Base-by-base conservation (phyloP, 2,113 vertebrate species). In the Theristicus caerulescens region DNA sequence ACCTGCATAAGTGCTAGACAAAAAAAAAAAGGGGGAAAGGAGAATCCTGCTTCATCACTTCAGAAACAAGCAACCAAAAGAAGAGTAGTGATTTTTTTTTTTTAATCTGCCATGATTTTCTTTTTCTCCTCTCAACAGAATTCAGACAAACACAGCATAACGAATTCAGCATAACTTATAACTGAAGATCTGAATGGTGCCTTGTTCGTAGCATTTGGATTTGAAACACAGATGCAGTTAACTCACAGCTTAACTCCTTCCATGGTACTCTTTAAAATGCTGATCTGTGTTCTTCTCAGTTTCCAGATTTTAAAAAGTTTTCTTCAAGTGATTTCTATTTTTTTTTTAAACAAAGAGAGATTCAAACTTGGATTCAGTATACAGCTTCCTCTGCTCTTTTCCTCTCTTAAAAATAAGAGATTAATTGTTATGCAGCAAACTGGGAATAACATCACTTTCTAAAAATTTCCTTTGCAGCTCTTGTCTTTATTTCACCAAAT, bases 191-290 rank as follows among this genome's bases (percentile, higher is more conserved):
- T 97, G 94, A 97, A 98, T 98, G 95, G 96, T 86, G 57, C 92
- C 97, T 97, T 98, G 97, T 98, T 97, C 49, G 0, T 20, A 93
- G 94, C 96, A 73, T 87, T 97, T 82, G 82, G 65, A 93, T 95
- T 97, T 86, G 82, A 96, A 94, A 97, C 51, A 82, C 92, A 97
- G 96, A 97, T 85, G 42, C 62, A 73, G 91, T 96, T 97, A 97
- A 95, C 78, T 93, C 95, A 29, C 42, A 95, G 82, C 82, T 97
- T 95, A 94, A 95, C 51, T 86, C 90, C 66, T 97, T 96, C 90
- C 82, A 91, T 42, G 73, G 89, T 58, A 57, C 88, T 78, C 86
- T 90, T 87, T 64, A 82, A 95, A 94, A 83, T 40, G 67, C 81
- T 84, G 79, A 84, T 88, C 55, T 81, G 26, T 38, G 62, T 52